phyloP scores from a whole-genome alignment of 2,797 vertebrate genomes.

The Tapirus indicus region DNA sequence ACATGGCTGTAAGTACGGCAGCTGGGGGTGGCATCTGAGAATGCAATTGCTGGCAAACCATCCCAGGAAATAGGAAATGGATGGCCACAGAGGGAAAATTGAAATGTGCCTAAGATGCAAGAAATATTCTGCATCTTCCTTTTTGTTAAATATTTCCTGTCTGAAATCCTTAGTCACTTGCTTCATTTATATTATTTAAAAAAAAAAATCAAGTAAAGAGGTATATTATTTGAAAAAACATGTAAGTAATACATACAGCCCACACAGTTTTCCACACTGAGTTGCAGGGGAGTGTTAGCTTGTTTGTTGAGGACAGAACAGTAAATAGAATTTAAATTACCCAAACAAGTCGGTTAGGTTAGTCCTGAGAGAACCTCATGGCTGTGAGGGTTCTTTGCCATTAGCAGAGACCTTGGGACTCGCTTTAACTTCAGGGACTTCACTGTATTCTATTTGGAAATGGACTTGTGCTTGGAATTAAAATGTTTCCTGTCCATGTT shows the following conservation, averaged over 20 bases:
- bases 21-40: accelerated
- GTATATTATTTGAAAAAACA: background rate
- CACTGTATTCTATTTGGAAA: background rate
- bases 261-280: background rate
- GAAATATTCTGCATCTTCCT: background rate
- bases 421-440: background rate
- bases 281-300: background rate
- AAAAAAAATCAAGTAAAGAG: background rate
- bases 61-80: background rate
- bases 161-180: background rate
- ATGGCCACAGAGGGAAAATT: background rate
- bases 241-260: accelerated
- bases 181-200: background rate
- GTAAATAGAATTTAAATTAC: background rate
- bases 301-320: background rate
- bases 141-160: background rate
- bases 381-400: background rate
- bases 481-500: background rate
- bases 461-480: background rate
- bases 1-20: slow-evolving; percentile 95
- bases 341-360: background rate
- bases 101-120: background rate
- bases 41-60: accelerated
- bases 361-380: background rate
- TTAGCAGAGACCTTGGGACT: background rate